Evolutionary conservation across 2,797 vertebrate genomes (phyloP), one percentile per base, ranked within the genome.

Genomic region (Pipistrellus kuhlii): DNA sequence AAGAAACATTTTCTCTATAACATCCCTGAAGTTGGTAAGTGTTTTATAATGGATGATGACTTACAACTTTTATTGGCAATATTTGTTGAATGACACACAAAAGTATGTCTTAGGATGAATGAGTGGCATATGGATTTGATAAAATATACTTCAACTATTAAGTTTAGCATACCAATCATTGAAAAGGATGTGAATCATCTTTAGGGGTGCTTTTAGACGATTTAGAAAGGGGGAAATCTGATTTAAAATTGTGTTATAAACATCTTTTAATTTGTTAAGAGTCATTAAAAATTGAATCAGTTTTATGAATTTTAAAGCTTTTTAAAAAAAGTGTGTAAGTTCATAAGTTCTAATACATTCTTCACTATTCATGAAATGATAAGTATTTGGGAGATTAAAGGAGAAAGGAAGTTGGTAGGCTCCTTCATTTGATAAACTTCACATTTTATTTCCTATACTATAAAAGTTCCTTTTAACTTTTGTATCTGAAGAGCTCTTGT

Each of bases 301-400:
- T 73, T 32, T 82, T 20, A 20, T 88, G 30, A 76, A 82, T 92
- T 95, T 88, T 48, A 90, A 84, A 82, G 32, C n/a, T 35, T 35
- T 35, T 62, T 66, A 38, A 30, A n/a, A 71, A 53, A 5, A 35
- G 13, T 91, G 25, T 82, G 25, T 93, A 94, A 89, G 59, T 72
- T 23, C 4, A 48, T 9, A 93, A 57, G 15, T 75, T 90, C 32
- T 82, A 77, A 77, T 0, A 68, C 9, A 69, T 73, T 64, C 87
- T 72, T 64, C n/a, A 62, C 7, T 71, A 20, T 68, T 92, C 10
- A 13, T 88, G 44, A 85, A 82, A 51, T 84, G 57, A 66, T 82
- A 71, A 73, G 8, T 85, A 23, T 93, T 95, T 87, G 27, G 46
- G 9, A 81, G 10, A 80, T 72, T 64, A 9, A 84, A 91, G 78